Conservation (phyloP, 2,888 invertebrate species). For the Cerastis rubricosa region DNA sequence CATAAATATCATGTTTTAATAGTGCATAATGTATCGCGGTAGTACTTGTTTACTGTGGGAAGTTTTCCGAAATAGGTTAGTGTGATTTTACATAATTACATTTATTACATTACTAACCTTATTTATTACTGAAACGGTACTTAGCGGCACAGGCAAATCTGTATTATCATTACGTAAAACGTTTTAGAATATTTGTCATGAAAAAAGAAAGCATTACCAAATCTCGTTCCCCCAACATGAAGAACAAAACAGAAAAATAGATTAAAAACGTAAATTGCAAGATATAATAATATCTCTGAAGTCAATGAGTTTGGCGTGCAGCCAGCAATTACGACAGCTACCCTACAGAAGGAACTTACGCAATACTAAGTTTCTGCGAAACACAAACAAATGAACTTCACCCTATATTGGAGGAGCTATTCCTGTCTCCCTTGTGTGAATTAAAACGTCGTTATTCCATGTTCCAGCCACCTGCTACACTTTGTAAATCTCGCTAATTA, state of each 20-base stretch:
- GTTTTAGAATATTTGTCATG: neutral
- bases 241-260: constrained; percentile 16
- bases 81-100: constrained; percentile 6
- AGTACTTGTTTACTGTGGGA: constrained; percentile 18
- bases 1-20: constrained; percentile 57
- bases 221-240: neutral
- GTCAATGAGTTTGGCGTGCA: constrained; percentile 61
- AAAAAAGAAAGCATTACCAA: neutral
- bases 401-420: constrained; percentile 41
- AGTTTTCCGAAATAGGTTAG: constrained; percentile 25
- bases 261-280: constrained; percentile 57
- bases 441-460: constrained; percentile 60
- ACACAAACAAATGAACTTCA: constrained; percentile 60
- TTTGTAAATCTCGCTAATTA: constrained; percentile 59
- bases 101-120: neutral
- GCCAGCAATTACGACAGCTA: constrained; percentile 60
- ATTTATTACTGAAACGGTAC: constrained; percentile 4
- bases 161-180: neutral
- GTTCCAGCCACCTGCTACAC: constrained; percentile 61
- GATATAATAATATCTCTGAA: constrained; percentile 49
- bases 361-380: constrained; percentile 46
- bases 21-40: constrained; percentile 40
- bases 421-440: constrained; percentile 44
- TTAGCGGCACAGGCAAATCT: constrained; percentile 8
- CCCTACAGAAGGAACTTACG: constrained; percentile 51